These are phyloP conservation scores for Eurytoma adleriae DNA, from an alignment of 2,888 invertebrate species.

Conservation along the genomic window DNA sequence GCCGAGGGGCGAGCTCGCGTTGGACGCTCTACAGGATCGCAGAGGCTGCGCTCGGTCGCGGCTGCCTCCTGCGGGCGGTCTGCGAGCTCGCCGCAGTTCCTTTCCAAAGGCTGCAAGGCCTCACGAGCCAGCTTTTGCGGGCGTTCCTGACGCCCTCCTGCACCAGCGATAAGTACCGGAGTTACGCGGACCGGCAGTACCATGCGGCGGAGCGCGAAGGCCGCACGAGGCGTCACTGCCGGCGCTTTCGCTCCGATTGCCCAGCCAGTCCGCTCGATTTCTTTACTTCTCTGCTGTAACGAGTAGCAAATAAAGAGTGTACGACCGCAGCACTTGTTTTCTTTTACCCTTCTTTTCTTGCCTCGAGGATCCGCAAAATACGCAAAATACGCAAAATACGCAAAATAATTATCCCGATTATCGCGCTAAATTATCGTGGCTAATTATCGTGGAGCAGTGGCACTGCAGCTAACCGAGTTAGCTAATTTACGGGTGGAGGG, in stretches of 20 bases:
- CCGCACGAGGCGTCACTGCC: conserved; percentile 17
- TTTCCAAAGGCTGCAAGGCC: conserved; percentile 77
- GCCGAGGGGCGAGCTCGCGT: conserved; percentile 59
- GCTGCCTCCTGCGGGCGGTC: conserved; percentile 85
- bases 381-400: too few species aligned
- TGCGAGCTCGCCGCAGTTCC: conserved; percentile 86
- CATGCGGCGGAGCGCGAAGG: conserved; percentile 68
- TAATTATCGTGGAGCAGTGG: too few species aligned
- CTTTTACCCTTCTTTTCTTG: too few species aligned
- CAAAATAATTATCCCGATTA: too few species aligned
- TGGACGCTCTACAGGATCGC: conserved; percentile 83
- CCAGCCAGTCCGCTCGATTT: conserved; percentile 36
- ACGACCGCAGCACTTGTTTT: too few species aligned
- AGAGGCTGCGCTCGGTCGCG: conserved; percentile 79
- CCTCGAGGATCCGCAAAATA: too few species aligned
- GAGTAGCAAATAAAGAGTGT: too few species aligned
- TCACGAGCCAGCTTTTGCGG: conserved; percentile 86
- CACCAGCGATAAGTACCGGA: conserved; percentile 76
- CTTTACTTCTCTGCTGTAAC: conserved; percentile 3
- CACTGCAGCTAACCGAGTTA: not conserved
- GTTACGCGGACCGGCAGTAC: conserved; percentile 68
- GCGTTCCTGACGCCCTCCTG: conserved; percentile 81
- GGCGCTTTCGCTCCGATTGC: conserved; percentile 12
- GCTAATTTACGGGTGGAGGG: not conserved
- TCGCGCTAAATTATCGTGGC: too few species aligned